Percentiles rank a stretch among this genome's conserved stretches.
Conservation (phyloP, 2,888 invertebrate species). For the Chaetogeoica ovagalla region DNA sequence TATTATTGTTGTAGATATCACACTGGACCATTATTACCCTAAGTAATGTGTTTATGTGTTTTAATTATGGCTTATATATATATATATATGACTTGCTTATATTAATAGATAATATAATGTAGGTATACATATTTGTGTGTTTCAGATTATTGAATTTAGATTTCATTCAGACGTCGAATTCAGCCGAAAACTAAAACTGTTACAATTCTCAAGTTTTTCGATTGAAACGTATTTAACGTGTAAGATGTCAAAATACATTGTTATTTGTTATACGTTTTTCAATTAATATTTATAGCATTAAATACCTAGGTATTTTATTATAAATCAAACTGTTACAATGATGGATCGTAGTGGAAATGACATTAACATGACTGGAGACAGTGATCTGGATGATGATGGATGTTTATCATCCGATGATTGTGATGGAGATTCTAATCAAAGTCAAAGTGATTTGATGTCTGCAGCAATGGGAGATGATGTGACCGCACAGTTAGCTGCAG, state of each 20-base stretch:
- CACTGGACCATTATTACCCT: no score
- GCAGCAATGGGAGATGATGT: constrained; percentile 90
- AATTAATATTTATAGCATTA: not conserved
- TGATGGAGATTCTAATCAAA: constrained; percentile 56
- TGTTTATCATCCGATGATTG: constrained; percentile 63
- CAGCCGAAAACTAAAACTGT: not conserved
- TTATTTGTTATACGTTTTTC: not conserved
- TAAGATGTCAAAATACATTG: not conserved
- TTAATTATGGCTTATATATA: no score
- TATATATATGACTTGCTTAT: not conserved
- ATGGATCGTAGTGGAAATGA: constrained; percentile 49
- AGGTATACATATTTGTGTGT: not conserved
- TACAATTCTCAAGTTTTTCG: not conserved
- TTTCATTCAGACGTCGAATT: not conserved
- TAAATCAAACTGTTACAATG: constrained; percentile 11
- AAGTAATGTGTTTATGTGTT: no score
- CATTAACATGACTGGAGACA: constrained; percentile 46
- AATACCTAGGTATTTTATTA: constrained; percentile 1
- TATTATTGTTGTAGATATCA: no score
- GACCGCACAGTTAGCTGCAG: constrained; percentile 92
- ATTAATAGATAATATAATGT: not conserved
- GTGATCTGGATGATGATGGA: constrained; percentile 76
- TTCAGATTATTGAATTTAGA: constrained; percentile 18
- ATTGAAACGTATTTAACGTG: not conserved
- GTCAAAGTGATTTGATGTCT: constrained; percentile 75